phyloP scores from a whole-genome alignment of 2,888 invertebrate species.

The Pyrrhosoma nymphula region DNA sequence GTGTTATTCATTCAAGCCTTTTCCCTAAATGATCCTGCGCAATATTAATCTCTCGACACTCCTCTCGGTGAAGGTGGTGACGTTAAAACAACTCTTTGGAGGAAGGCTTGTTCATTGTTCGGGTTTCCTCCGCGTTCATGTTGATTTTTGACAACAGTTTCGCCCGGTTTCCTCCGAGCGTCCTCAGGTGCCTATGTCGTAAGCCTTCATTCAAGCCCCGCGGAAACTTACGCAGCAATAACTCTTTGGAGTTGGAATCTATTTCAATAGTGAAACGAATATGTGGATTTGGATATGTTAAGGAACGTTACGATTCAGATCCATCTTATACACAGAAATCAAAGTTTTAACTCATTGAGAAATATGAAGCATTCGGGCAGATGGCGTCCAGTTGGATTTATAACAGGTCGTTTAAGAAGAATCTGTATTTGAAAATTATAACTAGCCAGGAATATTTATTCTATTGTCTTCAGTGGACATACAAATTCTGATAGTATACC shows the following conservation, averaged over 20 bases:
- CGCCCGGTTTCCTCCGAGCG: no score
- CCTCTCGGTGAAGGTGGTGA: background rate
- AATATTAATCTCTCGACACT: background rate
- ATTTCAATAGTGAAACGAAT: background rate
- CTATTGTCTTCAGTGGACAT: no score
- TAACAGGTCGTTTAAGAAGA: no score
- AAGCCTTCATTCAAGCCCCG: no score
- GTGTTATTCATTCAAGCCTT: background rate
- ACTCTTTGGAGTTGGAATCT: background rate
- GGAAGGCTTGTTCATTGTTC: no score
- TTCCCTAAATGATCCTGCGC: background rate
- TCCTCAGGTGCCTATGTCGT: no score
- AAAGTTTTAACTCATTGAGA: background rate
- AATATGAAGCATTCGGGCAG: background rate
- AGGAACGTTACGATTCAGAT: background rate
- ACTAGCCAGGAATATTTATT: no score
- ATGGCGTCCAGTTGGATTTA: background rate
- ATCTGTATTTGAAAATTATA: no score
- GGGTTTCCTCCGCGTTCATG: no score
- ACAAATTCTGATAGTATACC: no score
- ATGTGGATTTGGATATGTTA: background rate
- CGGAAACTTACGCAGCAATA: no score
- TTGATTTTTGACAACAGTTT: no score
- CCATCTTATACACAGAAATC: background rate
- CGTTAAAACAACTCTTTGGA: background rate